A percentile compares a stretch with the other conserved stretches of the same genome.
These are phyloP conservation scores for Danio kyathit DNA, from an alignment of 2,797 vertebrate species.

Conservation along the genomic window DNA sequence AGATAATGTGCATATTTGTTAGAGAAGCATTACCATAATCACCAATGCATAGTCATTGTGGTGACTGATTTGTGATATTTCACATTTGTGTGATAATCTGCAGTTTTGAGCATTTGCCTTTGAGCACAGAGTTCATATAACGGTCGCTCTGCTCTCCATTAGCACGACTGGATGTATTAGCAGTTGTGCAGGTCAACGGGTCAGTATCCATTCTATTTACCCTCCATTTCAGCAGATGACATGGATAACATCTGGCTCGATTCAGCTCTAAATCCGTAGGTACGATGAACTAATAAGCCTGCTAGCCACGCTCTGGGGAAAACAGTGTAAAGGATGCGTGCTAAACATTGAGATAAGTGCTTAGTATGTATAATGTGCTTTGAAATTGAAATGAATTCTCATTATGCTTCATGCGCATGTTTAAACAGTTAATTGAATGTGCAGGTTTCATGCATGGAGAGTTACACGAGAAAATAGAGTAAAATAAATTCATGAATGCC, in stretches of 20 bases:
- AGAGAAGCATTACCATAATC: neutral
- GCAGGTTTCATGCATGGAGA: neutral
- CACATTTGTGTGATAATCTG: neutral
- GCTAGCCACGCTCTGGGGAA: neutral
- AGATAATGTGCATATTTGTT: neutral
- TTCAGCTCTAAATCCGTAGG: neutral
- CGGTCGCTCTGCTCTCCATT: conserved; percentile 1
- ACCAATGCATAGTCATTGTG: neutral
- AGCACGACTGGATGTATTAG: neutral
- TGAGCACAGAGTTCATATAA: neutral
- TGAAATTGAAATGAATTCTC: neutral
- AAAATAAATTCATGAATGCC: neutral
- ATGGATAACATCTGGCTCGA: conserved; percentile 20
- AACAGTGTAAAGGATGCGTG: neutral
- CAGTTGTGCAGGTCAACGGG: conserved; percentile 17
- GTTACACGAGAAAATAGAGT: neutral
- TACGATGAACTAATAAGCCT: conserved; percentile 13
- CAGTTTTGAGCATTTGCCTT: neutral
- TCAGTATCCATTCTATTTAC: conserved; percentile 5
- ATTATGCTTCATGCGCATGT: neutral
- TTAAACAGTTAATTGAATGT: too few species aligned
- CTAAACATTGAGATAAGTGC: neutral
- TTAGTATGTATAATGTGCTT: neutral
- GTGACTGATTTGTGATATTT: neutral
- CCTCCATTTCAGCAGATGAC: conserved; percentile 4